Evolutionary conservation across 23 tunicate genomes (phyloP), one percentile per base, ranked within the genome.

Genomic region (Halocynthia aurantium): DNA sequence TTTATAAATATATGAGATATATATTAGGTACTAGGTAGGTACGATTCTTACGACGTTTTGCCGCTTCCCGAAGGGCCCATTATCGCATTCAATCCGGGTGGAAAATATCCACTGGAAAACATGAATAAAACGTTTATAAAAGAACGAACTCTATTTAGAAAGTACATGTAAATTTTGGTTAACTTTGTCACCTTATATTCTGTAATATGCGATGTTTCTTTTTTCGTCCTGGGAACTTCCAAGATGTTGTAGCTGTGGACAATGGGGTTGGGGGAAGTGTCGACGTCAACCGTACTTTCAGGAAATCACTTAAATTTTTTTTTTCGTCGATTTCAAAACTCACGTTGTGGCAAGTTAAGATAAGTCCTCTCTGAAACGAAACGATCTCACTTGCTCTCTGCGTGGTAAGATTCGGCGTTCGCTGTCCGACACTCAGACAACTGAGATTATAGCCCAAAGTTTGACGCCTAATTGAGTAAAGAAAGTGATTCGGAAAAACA

Each of bases 61-160:
- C 85, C 85, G 49, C 80, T 52, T 6, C 85, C 85, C 22, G 85
- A 81, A 6, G 85, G 85, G 60, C 85, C 85, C 85, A 81, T 81
- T 31, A 81, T 72, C 10, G 79, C 85, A 58, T 81, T 81, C 0
- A 81, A 7, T 6, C 85, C 85, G 2, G 79, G 79, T 7, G 40
- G 57, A 60, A 81, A 81, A 73, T 69, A 31, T 9, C 77, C 85
- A 72, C 85, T 81, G 19, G 8, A 81, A 81, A 67, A 67, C 11
- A 67, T 13, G 12, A 15, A 67, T 50, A 2, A 10, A 4, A 11
- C 22, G 5, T 67, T 50, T 21, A 20, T 15, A 15, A 58, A 13
- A n/a, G n/a, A 31, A 31, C 44, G 4, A 31, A 31, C 44, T 31
- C 1, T 31, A 31, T 31, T 31, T 31, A 31, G 2, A 31, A 31